Evolutionary conservation across 2,113 vertebrate species (phyloP), one percentile per base, ranked within the genome.

Genomic region (Lanius collurio): DNA sequence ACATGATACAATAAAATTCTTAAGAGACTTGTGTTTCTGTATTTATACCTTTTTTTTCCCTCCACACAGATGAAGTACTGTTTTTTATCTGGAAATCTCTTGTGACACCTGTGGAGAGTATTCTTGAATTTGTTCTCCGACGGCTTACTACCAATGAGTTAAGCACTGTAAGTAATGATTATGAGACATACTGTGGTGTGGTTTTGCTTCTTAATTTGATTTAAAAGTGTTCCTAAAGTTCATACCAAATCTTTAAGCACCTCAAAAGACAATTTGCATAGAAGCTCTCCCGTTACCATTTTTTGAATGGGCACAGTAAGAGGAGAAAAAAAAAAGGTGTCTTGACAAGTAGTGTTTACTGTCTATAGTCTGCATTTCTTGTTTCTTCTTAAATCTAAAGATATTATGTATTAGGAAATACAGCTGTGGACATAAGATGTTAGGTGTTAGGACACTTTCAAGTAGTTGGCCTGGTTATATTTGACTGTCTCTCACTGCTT

Each of bases 111-210:
- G 47, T 97, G 2, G 98, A 98, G 94, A 98, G 98, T 28, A 33
- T 99, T 92, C 98, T 98, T 89, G 98, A 98, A 79, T 99, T 99
- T 82, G 75, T 99, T 65, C 95, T 98, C 46, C 97, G 99, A 64
- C 98, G 88, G 57, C 97, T 99, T 39, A 98, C 97, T 71, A 15
- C 94, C 89, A 97, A 98, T 46, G 99, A 99, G 55, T 96, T 99
- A 47, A 98, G 94, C 87, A 98, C 97, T 90, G 99, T 99, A 96
- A 98, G 98, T 93, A 68, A 39, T 69, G n/a, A 46, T n/a, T 68
- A 14, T 19, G 19, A 81, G 46, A 39, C 41, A 15, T 17, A 13
- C 15, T 77, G 81, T 1, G 13, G 20, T 83, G 24, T 70, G n/a
- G 7, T 63, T 87, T 78, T 87, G 13, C 37, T 53, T 68, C 3